Conservation (phyloP, 2,113 vertebrate genomes). For the Caranx melampygus region DNA sequence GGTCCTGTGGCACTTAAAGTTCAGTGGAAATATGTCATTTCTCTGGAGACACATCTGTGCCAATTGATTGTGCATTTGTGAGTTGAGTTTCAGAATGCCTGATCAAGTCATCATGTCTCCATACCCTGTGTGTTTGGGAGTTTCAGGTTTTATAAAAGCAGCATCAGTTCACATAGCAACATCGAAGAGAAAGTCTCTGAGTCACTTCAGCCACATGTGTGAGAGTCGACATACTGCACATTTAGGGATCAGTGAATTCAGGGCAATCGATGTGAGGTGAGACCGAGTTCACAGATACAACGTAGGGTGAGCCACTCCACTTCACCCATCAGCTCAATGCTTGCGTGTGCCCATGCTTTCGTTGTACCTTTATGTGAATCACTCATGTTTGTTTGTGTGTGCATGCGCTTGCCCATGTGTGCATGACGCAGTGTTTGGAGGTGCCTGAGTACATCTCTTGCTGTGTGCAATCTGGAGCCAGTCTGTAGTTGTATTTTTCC, state of each 20-base stretch:
- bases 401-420: conserved; percentile 46
- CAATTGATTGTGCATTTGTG: not conserved
- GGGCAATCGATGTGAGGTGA: conserved; percentile 37
- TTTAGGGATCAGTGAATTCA: conserved; percentile 40
- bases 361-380: conserved; percentile 32
- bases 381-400: conserved; percentile 39
- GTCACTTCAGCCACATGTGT: not conserved
- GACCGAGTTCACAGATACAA: conserved; percentile 39
- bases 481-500: conserved; percentile 53
- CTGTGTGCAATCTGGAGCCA: conserved; percentile 82
- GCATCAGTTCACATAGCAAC: too few relatives aligned
- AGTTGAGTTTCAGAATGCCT: not conserved
- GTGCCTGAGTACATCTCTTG: conserved; percentile 75
- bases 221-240: not conserved
- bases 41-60: conserved; percentile 7
- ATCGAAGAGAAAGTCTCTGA: not conserved
- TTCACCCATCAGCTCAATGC: conserved; percentile 30
- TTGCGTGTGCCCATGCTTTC: conserved; percentile 7
- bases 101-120: not conserved
- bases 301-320: conserved; percentile 3
- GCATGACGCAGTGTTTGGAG: conserved; percentile 67
- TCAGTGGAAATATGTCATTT: not conserved
- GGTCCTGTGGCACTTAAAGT: not conserved
- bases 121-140: not conserved
- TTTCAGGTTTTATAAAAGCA: too few relatives aligned